phyloP scores from a whole-genome alignment of 2,888 invertebrate species.

The Ferrisia virgata region DNA sequence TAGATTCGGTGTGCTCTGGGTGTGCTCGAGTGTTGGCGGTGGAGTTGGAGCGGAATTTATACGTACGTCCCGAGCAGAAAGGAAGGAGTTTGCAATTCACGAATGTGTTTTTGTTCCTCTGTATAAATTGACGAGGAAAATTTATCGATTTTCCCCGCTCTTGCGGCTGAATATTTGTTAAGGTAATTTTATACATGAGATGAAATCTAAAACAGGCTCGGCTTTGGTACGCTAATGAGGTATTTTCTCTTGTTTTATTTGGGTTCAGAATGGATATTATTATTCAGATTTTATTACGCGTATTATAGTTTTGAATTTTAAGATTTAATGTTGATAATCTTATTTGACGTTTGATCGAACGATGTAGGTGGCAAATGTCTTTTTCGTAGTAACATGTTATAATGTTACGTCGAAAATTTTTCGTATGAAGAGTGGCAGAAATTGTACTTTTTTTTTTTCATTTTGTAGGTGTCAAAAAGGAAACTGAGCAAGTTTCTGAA shows the following conservation, averaged over 20 bases:
- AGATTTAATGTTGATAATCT: too few species aligned
- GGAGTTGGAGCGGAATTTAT: too few species aligned
- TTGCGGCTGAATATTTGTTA: background rate
- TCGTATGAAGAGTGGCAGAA: too few species aligned
- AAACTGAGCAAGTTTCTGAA: too few species aligned
- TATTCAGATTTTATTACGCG: too few species aligned
- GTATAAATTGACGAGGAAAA: background rate
- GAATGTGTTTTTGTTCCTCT: background rate
- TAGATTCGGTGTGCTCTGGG: background rate
- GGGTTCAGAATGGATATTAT: background rate
- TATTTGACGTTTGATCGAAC: too few species aligned
- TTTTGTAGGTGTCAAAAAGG: too few species aligned
- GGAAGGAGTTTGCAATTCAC: background rate
- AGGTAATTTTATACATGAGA: background rate
- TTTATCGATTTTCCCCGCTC: background rate
- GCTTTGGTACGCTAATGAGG: background rate
- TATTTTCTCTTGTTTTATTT: background rate
- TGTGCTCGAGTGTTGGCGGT: background rate
- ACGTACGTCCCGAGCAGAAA: background rate
- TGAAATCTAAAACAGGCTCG: background rate
- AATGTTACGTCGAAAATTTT: too few species aligned
- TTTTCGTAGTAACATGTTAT: too few species aligned
- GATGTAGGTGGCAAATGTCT: too few species aligned
- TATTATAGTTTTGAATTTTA: too few species aligned
- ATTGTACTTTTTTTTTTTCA: too few species aligned